Evolutionary conservation across 2,113 vertebrate genomes (phyloP).

Genomic region (Polypterus senegalus): DNA sequence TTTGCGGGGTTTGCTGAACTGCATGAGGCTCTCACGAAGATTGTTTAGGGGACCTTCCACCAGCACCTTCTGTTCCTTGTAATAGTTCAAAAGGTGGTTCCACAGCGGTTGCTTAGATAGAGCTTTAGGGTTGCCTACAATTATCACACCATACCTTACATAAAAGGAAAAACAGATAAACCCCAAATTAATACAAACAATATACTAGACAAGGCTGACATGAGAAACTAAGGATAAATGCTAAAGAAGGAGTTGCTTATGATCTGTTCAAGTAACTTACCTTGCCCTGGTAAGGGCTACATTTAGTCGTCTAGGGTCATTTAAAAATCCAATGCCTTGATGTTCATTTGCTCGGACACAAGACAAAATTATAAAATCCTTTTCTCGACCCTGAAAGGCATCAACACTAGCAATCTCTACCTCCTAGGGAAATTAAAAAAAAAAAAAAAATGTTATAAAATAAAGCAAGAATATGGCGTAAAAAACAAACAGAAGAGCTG

Average conservation of each 20-base stretch:
- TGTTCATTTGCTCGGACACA: slow-evolving; percentile 94
- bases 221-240: background rate
- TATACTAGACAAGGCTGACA: background rate
- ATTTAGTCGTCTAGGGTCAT: slow-evolving; percentile 91
- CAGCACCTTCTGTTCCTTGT: slow-evolving; percentile 96
- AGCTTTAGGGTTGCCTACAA: slow-evolving; percentile 93
- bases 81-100: slow-evolving; percentile 97
- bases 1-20: slow-evolving; percentile 97
- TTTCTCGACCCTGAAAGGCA: slow-evolving; percentile 93
- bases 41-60: slow-evolving; percentile 97
- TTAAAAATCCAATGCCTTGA: slow-evolving; percentile 93
- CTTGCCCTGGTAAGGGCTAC: slow-evolving; percentile 91
- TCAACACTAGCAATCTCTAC: slow-evolving; percentile 97
- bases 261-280: slow-evolving; percentile 31
- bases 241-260: background rate
- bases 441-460: too few relatives aligned
- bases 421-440: slow-evolving; percentile 50
- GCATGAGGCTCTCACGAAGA: slow-evolving; percentile 95
- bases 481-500: too few relatives aligned
- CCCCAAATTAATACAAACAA: background rate
- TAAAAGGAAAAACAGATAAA: background rate
- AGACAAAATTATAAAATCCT: slow-evolving; percentile 96
- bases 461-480: too few relatives aligned
- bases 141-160: slow-evolving; percentile 85
- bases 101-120: slow-evolving; percentile 94